Evolutionary conservation across 2,797 vertebrate genomes (phyloP), one percentile per base, ranked within the genome.

Genomic region (Ptychobarbus kaznakovi): DNA sequence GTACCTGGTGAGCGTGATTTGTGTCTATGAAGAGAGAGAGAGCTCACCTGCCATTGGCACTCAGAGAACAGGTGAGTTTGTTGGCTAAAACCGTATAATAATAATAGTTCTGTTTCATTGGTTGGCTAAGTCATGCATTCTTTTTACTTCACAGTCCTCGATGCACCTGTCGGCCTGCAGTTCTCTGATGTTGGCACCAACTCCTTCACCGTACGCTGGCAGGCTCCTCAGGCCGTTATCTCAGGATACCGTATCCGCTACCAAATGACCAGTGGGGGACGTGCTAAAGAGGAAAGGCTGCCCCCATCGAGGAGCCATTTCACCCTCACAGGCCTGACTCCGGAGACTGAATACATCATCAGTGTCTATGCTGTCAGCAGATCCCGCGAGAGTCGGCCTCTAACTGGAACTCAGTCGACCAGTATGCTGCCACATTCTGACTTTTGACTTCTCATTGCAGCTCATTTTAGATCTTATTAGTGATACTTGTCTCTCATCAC

Each of bases 161-260:
- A 99, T 92, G 96, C 97, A 1, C 97, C 98, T 7, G 95, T 93
- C 11, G 95, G 92, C 80, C 94, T 99, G 35, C 96, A 95, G 89
- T 98, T 99, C 93, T 98, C 97, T 6, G 97, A 99, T 82, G 94
- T 97, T 86, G 94, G 94, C 0, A 96, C 97, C 18, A 98, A 96
- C 92, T 97, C 98, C 68, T 98, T 99, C 91, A 98, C 96, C 0
- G 95, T 99, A 80, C 97, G 98, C 90, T 99, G 98, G 98, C 94
- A 96, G 4, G 93, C 97, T 42, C 97, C 98, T 0, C 96, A 96
- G 42, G 96, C 97, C 75, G 72, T 92, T 81, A 96, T 98, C 90
- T 95, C 91, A 0, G 98, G 98, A 65, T 99, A 97, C 89, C 94
- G 91, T 63, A 95, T 99, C 80, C 96, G 96, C 25, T 95, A 98